Conservation (phyloP, 37 sponge, comb jelly and placozoan genomes). For the Aplysina aerophoba region DNA sequence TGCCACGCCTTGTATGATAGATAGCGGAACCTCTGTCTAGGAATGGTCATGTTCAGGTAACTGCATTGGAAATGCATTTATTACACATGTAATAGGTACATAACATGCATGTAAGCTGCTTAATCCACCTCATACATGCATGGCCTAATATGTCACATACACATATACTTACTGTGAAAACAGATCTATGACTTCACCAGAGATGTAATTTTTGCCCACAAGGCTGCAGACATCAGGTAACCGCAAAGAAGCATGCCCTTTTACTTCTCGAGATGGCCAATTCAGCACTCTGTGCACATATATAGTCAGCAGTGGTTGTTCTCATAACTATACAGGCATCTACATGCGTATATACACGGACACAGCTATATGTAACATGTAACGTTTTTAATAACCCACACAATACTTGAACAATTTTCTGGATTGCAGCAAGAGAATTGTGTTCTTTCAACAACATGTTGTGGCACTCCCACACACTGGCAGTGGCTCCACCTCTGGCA, state of each 20-base stretch:
- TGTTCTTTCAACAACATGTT: no score
- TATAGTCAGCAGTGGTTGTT: no score
- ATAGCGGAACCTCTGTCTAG: not conserved
- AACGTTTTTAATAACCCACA: not conserved
- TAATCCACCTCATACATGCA: no score
- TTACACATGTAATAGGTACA: no score
- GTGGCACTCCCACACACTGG: no score
- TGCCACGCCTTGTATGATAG: constrained; percentile 14
- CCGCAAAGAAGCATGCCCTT: not conserved
- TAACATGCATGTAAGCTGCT: no score
- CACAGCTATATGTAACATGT: not conserved
- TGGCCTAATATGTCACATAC: not conserved
- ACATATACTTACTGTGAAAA: not conserved
- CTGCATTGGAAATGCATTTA: not conserved
- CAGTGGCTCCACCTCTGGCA: no score
- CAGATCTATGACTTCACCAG: constrained; percentile 10
- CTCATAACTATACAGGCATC: no score
- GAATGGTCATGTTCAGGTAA: not conserved
- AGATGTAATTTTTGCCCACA: constrained; percentile 1
- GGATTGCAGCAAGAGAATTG: no score
- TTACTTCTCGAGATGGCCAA: constrained; percentile 20
- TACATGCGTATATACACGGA: not conserved
- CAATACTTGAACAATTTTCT: not conserved
- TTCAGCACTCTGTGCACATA: not conserved
- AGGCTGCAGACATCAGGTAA: not conserved